These are phyloP conservation scores for Anguilla marmorata DNA, from an alignment of 2,797 vertebrate species.

Conservation along the genomic window DNA sequence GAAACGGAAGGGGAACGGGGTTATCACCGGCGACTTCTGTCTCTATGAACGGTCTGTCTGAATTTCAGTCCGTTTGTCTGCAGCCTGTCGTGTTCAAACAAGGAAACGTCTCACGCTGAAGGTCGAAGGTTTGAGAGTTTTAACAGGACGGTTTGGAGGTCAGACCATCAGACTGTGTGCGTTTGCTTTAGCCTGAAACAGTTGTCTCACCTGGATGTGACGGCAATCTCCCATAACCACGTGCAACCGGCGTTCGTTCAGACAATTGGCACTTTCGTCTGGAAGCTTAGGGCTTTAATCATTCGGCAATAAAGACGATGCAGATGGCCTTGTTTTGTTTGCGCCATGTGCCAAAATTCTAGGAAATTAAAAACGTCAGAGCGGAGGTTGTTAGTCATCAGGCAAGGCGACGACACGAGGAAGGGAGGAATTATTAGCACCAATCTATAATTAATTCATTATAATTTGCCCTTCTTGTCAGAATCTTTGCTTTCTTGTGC, in stretches of 20 bases:
- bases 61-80: background rate
- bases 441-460: background rate
- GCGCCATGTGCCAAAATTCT: background rate
- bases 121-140: background rate
- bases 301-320: background rate
- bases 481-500: background rate
- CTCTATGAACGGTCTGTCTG: constrained; percentile 18
- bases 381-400: background rate
- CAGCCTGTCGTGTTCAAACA: background rate
- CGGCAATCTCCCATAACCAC: background rate
- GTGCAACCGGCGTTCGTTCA: background rate
- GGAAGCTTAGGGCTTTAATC: background rate
- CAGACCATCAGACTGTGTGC: background rate
- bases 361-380: background rate
- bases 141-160: background rate
- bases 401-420: background rate
- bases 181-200: background rate
- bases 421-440: background rate
- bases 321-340: background rate
- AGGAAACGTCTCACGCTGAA: background rate
- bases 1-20: constrained; percentile 50
- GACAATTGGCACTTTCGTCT: background rate
- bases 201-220: background rate
- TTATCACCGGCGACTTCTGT: constrained; percentile 38
- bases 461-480: background rate